A percentile compares a stretch with the other conserved stretches of the same genome.
phyloP scores from a whole-genome alignment of 23 tunicate species.

The Botrylloides violaceus region DNA sequence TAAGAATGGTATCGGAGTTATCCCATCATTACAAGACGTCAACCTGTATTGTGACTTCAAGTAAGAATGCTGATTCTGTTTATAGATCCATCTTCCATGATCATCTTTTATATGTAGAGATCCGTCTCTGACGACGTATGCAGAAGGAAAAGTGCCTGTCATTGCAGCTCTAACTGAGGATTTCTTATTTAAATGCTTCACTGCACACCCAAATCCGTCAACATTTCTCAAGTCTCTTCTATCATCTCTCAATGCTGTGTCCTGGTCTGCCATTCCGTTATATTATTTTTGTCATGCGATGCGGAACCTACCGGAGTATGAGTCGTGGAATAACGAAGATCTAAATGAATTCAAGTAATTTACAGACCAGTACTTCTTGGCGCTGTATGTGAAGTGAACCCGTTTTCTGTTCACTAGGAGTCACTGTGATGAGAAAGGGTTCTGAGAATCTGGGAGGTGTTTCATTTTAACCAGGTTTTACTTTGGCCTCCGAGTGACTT shows the following conservation, averaged over 20 bases:
- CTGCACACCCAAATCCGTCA: not conserved
- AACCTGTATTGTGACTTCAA: conserved; percentile 17
- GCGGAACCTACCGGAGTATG: not conserved
- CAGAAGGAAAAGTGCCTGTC: not conserved
- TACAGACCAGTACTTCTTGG: too few relatives aligned
- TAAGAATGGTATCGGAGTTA: not conserved
- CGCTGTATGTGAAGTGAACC: too few relatives aligned
- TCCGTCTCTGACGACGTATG: not conserved
- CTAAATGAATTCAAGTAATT: not conserved
- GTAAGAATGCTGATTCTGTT: not conserved
- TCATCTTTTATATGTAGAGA: too few relatives aligned
- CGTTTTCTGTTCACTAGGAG: too few relatives aligned
- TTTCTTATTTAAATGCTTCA: not conserved
- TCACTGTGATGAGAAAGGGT: too few relatives aligned
- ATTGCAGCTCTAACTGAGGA: not conserved
- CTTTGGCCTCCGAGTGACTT: too few relatives aligned
- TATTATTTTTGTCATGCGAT: conserved; percentile 3
- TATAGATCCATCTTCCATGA: too few relatives aligned
- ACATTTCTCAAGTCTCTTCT: not conserved
- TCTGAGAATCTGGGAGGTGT: too few relatives aligned
- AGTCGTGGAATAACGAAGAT: conserved; percentile 9
- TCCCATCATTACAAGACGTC: conserved; percentile 7
- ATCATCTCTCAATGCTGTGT: not conserved
- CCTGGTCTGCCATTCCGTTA: conserved; percentile 13
- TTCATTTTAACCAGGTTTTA: too few relatives aligned